These are phyloP conservation scores for Pongo abelii DNA, from an alignment of 2,113 vertebrate genomes.

Conservation along the genomic window DNA sequence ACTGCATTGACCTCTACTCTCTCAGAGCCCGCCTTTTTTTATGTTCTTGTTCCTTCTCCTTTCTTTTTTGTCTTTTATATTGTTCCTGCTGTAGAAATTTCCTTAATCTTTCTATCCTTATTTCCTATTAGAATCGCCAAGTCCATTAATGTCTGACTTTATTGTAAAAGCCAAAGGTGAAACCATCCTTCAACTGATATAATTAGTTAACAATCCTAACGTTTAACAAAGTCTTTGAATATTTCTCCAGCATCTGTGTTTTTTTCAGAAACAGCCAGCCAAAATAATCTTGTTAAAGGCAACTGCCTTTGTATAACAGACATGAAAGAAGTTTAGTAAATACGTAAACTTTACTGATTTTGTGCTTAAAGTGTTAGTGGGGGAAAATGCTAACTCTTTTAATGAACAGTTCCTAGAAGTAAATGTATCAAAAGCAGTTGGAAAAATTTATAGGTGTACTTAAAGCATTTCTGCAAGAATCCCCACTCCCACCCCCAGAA, in stretches of 20 bases:
- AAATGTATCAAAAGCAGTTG: not conserved
- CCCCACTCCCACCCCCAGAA: not conserved
- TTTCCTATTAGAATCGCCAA: not conserved
- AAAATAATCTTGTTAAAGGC: not conserved
- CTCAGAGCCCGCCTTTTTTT: not conserved
- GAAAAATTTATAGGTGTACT: not conserved
- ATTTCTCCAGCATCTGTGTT: not conserved
- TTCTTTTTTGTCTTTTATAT: not conserved
- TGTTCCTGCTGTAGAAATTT: not conserved
- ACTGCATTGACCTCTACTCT: not conserved
- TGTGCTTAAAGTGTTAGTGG: not conserved
- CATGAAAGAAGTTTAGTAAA: not conserved
- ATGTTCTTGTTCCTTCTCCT: not conserved
- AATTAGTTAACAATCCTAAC: not conserved
- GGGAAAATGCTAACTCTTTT: not conserved
- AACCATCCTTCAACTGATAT: not conserved
- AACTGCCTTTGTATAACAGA: not conserved
- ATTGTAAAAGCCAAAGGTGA: not conserved
- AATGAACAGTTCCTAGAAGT: not conserved
- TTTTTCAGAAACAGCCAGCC: not conserved
- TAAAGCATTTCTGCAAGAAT: not conserved
- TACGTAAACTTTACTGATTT: not conserved
- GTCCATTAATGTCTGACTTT: not conserved
- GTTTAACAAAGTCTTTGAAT: not conserved
- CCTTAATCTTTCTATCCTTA: not conserved